Conservation (phyloP, 2,888 invertebrate species). For the Rhodophaea formosa region DNA sequence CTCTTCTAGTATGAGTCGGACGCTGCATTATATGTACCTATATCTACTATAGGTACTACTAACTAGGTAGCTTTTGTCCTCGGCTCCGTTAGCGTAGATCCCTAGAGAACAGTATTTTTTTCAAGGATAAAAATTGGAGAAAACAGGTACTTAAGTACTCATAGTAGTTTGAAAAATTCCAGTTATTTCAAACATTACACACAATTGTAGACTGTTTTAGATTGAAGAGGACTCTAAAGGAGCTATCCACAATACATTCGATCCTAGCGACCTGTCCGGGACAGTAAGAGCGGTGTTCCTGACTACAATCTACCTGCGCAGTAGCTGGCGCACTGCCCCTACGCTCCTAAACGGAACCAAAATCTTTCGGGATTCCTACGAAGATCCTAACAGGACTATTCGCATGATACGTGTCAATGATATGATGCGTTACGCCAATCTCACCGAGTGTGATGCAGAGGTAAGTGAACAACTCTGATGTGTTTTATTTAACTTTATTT, state of each 20-base stretch:
- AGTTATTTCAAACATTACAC: neutral
- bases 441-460: conserved; percentile 65
- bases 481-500: neutral
- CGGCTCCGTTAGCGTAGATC: too few species aligned
- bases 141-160: too few species aligned
- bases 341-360: conserved; percentile 67
- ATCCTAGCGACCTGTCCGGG: conserved; percentile 57
- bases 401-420: conserved; percentile 72
- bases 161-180: neutral
- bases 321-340: conserved; percentile 67
- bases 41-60: too few species aligned
- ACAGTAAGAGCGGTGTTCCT: conserved; percentile 52
- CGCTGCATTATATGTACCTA: too few species aligned
- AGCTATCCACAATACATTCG: conserved; percentile 65
- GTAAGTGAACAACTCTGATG: conserved; percentile 36
- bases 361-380: conserved; percentile 46
- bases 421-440: conserved; percentile 58
- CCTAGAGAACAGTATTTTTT: too few species aligned
- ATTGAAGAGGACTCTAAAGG: conserved; percentile 63
- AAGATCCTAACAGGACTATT: conserved; percentile 42
- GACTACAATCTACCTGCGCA: conserved; percentile 61
- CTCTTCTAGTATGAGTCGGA: too few species aligned
- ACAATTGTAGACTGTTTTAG: conserved; percentile 33
- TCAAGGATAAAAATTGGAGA: too few species aligned
- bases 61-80: too few species aligned